phyloP scores from a whole-genome alignment of 2,888 invertebrate species.

The Sarcophaga variegata region DNA sequence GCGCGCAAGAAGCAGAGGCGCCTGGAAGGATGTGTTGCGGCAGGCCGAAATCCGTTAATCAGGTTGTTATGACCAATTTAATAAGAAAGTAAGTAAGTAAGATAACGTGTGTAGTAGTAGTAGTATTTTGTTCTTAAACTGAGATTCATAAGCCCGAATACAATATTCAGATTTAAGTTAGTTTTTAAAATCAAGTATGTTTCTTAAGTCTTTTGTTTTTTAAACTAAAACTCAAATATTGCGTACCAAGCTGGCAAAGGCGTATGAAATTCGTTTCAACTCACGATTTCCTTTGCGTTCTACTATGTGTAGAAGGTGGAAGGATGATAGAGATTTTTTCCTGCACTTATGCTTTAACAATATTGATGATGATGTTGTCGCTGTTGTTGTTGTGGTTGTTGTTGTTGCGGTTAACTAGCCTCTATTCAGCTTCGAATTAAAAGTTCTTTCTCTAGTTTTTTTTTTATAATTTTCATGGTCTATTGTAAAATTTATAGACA shows the following conservation, averaged over 20 bases:
- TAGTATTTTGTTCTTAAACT: too few relatives aligned
- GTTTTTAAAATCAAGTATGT: not conserved
- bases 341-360: not conserved
- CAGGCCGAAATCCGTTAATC: too few relatives aligned
- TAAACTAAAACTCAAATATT: not conserved
- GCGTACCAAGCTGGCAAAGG: not conserved
- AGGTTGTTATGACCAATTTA: too few relatives aligned
- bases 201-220: not conserved
- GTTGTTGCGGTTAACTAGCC: slow-evolving; percentile 45
- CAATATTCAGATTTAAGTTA: too few relatives aligned
- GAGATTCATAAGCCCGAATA: too few relatives aligned
- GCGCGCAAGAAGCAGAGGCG: too few relatives aligned
- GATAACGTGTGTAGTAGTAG: too few relatives aligned
- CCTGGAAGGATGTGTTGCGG: too few relatives aligned
- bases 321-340: slow-evolving; percentile 35
- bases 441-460: slow-evolving; percentile 6
- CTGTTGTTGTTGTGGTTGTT: slow-evolving; percentile 13
- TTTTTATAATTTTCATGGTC: slow-evolving; percentile 32
- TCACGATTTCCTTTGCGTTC: not conserved
- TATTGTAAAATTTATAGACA: slow-evolving; percentile 61
- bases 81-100: too few relatives aligned
- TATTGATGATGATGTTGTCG: not conserved
- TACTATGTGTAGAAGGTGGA: slow-evolving; percentile 55
- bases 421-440: slow-evolving; percentile 43
- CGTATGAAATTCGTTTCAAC: slow-evolving; percentile 18